Conservation (phyloP, 2,888 invertebrate genomes). For the Dolichopus griseipennis region DNA sequence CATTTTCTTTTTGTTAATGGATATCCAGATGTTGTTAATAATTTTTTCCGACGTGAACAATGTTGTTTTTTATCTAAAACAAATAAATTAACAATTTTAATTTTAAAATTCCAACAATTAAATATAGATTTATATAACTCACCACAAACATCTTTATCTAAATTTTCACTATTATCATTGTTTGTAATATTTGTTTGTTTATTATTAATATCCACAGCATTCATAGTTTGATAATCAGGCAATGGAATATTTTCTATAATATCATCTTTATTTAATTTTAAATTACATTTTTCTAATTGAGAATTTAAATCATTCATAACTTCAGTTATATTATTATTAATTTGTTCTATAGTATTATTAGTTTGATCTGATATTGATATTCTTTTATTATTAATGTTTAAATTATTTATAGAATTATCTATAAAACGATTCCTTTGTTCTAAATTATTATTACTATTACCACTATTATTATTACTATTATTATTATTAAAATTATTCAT, state of each 20-base stretch:
- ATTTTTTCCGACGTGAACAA: slow-evolving; percentile 33
- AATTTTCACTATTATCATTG: background rate
- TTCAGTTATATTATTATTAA: slow-evolving; percentile 14
- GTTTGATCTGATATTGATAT: slow-evolving; percentile 16
- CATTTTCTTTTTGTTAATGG: slow-evolving; percentile 30
- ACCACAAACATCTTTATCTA: background rate
- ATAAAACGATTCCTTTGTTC: background rate
- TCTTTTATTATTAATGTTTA: background rate
- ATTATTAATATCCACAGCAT: background rate
- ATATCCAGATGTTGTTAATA: slow-evolving; percentile 18
- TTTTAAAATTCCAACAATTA: slow-evolving; percentile 11
- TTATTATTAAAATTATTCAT: background rate
- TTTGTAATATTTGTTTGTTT: background rate
- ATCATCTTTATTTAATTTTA: background rate
- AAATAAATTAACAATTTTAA: slow-evolving; percentile 13
- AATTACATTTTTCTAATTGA: slow-evolving; percentile 11
- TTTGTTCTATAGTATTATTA: slow-evolving; percentile 20
- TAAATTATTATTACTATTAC: background rate
- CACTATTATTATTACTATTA: background rate
- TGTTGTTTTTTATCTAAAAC: slow-evolving; percentile 25
- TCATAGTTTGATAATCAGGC: background rate
- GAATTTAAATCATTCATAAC: slow-evolving; percentile 15
- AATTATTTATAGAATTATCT: background rate
- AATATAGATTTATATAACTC: background rate
- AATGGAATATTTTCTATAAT: background rate